These are phyloP conservation scores for Cacatua alba DNA, from an alignment of 2,113 vertebrate species.

Conservation along the genomic window DNA sequence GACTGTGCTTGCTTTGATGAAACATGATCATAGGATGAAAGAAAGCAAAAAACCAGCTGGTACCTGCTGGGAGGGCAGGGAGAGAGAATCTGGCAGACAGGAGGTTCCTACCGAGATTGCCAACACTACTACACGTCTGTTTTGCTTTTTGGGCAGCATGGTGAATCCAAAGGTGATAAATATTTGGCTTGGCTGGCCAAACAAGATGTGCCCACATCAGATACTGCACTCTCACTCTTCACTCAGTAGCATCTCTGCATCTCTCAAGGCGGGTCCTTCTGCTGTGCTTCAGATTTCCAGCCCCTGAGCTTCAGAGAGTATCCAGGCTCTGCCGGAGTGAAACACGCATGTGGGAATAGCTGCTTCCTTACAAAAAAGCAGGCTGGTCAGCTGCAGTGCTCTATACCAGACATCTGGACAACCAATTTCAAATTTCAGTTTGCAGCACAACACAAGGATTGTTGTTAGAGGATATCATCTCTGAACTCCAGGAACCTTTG, in stretches of 20 bases:
- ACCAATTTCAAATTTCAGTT: neutral
- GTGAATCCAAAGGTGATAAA: conserved; percentile 38
- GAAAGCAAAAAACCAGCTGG: conserved; percentile 54
- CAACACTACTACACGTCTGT: conserved; percentile 50
- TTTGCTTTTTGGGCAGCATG: conserved; percentile 21
- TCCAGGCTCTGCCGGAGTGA: neutral
- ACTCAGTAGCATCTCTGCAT: neutral
- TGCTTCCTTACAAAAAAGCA: neutral
- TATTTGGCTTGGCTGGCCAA: conserved; percentile 18
- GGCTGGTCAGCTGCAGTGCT: neutral
- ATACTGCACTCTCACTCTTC: neutral
- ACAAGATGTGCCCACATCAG: neutral
- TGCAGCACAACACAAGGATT: neutral
- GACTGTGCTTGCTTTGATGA: conserved; percentile 28
- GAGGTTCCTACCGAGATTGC: conserved; percentile 48
- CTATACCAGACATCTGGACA: neutral
- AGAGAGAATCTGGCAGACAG: conserved; percentile 52
- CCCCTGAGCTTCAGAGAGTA: neutral
- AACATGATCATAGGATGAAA: conserved; percentile 19
- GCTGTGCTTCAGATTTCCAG: neutral
- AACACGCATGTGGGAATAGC: neutral
- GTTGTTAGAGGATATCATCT: neutral
- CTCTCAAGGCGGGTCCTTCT: conserved; percentile 22
- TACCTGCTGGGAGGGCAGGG: conserved; percentile 46
- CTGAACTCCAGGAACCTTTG: neutral